Conservation (phyloP, 1,140 invertebrate genomes). For the Leptopilina boulardi region DNA sequence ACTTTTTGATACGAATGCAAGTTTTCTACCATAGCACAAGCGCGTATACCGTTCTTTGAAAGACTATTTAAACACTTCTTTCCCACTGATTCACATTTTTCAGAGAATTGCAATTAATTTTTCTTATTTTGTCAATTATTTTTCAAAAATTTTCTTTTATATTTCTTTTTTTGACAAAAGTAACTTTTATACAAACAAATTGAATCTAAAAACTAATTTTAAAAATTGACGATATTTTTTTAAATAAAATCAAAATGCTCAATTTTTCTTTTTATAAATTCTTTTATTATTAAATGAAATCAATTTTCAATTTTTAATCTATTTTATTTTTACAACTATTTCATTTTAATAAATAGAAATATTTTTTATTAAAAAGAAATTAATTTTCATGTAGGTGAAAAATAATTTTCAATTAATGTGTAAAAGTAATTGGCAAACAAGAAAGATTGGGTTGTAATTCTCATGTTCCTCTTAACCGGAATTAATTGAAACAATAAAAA, state of each 20-base stretch:
- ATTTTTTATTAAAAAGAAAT: background rate
- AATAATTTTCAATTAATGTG: background rate
- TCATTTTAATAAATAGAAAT: too few species aligned
- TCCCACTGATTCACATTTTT: constrained; percentile 42
- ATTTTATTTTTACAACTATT: too few species aligned
- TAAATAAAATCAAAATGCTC: too few species aligned
- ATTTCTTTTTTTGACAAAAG: too few species aligned
- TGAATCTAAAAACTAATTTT: too few species aligned
- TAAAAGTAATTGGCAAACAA: background rate
- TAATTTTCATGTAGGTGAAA: background rate
- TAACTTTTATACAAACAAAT: too few species aligned
- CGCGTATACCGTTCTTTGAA: constrained; percentile 53
- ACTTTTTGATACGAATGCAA: constrained; percentile 73
- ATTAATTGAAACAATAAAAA: constrained; percentile 26
- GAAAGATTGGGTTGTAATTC: constrained; percentile 10
- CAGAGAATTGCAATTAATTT: background rate
- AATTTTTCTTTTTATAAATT: too few species aligned
- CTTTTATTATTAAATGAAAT: too few species aligned
- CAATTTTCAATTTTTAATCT: too few species aligned
- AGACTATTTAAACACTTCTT: constrained; percentile 50
- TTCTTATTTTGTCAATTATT: background rate
- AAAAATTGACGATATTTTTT: too few species aligned
- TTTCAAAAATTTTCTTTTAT: background rate
- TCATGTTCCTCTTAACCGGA: background rate
- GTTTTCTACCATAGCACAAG: constrained; percentile 70